Base-by-base conservation (phyloP, 2,797 vertebrate genomes). In the Malacoraja senta region DNA sequence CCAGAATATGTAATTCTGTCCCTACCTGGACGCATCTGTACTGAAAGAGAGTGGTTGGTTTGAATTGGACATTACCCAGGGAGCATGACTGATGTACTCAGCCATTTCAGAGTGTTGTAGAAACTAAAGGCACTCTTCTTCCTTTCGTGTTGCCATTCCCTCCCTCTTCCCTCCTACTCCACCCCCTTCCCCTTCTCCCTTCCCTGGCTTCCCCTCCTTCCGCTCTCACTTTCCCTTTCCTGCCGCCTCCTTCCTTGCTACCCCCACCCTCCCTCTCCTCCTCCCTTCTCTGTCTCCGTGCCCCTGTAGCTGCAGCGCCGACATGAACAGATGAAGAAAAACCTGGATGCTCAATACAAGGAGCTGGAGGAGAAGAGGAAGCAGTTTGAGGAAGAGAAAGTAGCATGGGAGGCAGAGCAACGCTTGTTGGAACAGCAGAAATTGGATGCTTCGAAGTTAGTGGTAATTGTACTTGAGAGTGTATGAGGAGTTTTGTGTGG, bases 251-350 rank as follows among this genome's bases (percentile, higher is more conserved):
- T 4, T 58, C 44, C 15, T 26, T 53, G 44, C 29, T 26, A 7
- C 83, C 10, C 80, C 1, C 44, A 83, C 0, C 0, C 19, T 9
- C 35, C 8, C 24, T 68, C 0, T 32, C 63, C 7, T 17, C 2
- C 44, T 53, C 44, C 44, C 44, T 53, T 53, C 44, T 53, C 44
- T 53, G 44, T 53, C 44, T 53, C 44, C 44, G 6, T 6, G 44
- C 44, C 12, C 17, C 44, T 32, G 13, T n/a, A 97, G 97, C 95
- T 97, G 95, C 96, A 97, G 95, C 95, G 97, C 32, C 96, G 96
- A 88, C 97, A 97, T 10, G 97, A 97, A 61, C 96, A 97, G 94
- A 97, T 97, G 97, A 97, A 97, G 94, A 96, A 96, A 94, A 97
- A 97, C 94, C 84, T 97, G 94, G 97, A 97, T 95, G 97, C 96